Percentiles rank a stretch among this genome's conserved stretches.
phyloP scores from a whole-genome alignment of 2,113 vertebrate species.

The Chloropsis hardwickii region DNA sequence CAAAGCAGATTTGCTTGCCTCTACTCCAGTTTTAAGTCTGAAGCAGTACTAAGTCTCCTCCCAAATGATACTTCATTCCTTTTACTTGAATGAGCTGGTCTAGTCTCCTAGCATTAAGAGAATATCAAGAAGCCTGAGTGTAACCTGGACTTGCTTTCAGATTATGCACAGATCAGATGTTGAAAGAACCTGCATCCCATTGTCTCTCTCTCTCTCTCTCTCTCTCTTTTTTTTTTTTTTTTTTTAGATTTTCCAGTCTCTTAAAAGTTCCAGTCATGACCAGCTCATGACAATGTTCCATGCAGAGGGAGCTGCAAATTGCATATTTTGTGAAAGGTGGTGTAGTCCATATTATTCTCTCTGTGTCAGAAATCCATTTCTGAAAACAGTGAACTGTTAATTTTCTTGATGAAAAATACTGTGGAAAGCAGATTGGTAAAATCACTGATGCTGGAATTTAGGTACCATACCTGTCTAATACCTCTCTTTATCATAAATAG shows the following conservation, averaged over 20 bases:
- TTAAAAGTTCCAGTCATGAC: background rate
- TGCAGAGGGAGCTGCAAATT: background rate
- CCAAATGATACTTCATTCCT: background rate
- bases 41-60: background rate
- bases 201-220: fast-evolving
- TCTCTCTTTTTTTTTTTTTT: too few relatives aligned
- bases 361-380: background rate
- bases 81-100: background rate
- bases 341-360: background rate
- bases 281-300: background rate
- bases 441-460: background rate
- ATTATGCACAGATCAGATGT: background rate
- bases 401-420: background rate
- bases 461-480: background rate
- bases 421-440: background rate
- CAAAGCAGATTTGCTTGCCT: background rate
- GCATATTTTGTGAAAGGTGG: background rate
- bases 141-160: background rate
- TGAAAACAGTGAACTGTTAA: background rate
- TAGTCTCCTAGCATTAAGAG: background rate
- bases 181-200: background rate
- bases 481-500: background rate
- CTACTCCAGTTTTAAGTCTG: background rate
- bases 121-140: background rate
- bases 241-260: background rate